Conservation (phyloP, 2,888 invertebrate genomes). For the Microplitis manilae region DNA sequence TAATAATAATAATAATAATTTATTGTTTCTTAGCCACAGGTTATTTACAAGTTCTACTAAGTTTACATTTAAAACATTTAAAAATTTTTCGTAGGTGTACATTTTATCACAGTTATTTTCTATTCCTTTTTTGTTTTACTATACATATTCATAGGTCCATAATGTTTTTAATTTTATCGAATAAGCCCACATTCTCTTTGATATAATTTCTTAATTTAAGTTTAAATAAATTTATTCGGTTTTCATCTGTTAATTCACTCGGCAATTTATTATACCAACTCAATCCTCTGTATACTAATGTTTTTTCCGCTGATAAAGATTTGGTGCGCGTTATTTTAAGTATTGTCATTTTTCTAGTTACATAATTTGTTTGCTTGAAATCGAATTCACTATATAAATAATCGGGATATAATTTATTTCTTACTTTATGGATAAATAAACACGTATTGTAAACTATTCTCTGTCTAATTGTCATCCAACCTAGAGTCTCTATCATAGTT, state of each 20-base stretch:
- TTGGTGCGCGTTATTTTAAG: background rate
- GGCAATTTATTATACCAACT: slow-evolving; percentile 10
- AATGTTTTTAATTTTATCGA: background rate
- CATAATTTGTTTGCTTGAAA: background rate
- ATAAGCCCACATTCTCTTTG: background rate
- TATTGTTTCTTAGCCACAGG: too few species aligned
- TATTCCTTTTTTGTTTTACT: too few species aligned
- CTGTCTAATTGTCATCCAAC: background rate
- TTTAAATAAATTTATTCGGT: background rate
- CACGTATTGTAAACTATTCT: background rate
- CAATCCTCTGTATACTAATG: background rate
- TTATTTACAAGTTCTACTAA: too few species aligned
- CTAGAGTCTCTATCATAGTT: background rate
- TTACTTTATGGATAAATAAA: background rate
- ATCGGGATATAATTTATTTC: background rate
- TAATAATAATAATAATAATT: too few species aligned
- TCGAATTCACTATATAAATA: background rate
- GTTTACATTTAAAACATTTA: too few species aligned
- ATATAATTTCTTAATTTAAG: background rate
- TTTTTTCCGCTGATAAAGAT: background rate
- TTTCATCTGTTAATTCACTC: background rate
- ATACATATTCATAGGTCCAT: too few species aligned
- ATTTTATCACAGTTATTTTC: too few species aligned
- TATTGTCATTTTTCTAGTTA: background rate
- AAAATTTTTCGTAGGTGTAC: too few species aligned